Conservation (phyloP, 2,113 vertebrate species). For the Aptenodytes forsteri region DNA sequence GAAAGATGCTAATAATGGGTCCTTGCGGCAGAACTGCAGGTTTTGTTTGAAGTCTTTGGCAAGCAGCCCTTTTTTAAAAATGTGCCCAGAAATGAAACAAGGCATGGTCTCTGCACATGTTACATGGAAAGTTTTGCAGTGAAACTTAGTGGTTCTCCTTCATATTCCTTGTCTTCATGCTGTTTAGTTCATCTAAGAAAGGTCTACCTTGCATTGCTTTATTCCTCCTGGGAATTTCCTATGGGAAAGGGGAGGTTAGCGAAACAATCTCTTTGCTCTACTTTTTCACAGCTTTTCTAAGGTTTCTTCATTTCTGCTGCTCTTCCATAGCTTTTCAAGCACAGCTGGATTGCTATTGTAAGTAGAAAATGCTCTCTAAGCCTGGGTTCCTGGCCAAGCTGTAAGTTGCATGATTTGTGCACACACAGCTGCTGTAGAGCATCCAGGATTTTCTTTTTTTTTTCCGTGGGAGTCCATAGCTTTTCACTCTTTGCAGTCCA, state of each 20-base stretch:
- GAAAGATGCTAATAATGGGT: slow-evolving; percentile 23
- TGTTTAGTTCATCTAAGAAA: background rate
- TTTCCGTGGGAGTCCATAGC: background rate
- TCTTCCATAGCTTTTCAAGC: background rate
- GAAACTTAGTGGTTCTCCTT: background rate
- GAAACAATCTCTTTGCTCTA: background rate
- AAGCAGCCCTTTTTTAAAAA: background rate
- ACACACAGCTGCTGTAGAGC: background rate
- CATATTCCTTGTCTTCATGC: background rate
- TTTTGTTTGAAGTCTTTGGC: slow-evolving; percentile 7
- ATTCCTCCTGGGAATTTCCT: background rate
- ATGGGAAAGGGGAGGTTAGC: background rate
- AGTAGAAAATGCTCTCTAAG: background rate
- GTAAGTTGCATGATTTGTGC: background rate
- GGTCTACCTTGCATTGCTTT: background rate
- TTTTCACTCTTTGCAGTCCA: background rate
- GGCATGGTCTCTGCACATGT: background rate
- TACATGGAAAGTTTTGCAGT: background rate
- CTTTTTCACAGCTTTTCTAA: background rate
- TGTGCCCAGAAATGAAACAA: background rate
- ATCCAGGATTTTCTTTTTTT: background rate
- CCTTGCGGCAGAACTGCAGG: background rate
- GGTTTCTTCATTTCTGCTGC: background rate
- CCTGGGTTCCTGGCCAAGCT: background rate
- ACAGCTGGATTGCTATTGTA: background rate